Percentiles rank a stretch among this genome's conserved stretches.
These are phyloP conservation scores for Nudaria mundana DNA, from an alignment of 2,888 invertebrate species.

Conservation along the genomic window DNA sequence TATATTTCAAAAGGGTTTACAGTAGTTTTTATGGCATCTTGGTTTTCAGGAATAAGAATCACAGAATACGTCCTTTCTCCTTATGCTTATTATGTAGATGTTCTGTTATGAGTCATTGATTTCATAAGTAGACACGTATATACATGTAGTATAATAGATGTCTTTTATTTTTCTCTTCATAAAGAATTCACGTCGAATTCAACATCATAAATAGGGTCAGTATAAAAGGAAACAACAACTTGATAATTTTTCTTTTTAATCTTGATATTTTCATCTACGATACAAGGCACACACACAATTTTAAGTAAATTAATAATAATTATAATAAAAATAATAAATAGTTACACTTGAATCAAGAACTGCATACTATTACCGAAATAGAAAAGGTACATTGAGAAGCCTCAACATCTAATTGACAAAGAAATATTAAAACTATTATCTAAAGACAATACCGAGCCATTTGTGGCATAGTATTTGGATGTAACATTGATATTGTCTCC, in stretches of 20 bases:
- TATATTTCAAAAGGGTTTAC: no score
- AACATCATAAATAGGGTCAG: no score
- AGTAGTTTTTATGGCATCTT: no score
- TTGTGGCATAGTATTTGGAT: slow-evolving; percentile 18
- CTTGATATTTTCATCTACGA: slow-evolving; percentile 83
- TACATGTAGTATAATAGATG: no score
- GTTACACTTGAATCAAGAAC: slow-evolving; percentile 65
- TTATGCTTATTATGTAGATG: no score
- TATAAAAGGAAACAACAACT: slow-evolving; percentile 53
- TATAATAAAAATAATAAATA: slow-evolving; percentile 74
- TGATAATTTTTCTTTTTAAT: slow-evolving; percentile 82
- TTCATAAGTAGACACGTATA: no score
- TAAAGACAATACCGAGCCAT: slow-evolving; percentile 47
- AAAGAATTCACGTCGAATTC: no score
- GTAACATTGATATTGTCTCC: slow-evolving; percentile 47
- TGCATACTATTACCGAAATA: slow-evolving; percentile 58
- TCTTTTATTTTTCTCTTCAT: no score
- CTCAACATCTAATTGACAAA: slow-evolving; percentile 56
- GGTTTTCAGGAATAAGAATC: no score
- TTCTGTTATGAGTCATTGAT: no score
- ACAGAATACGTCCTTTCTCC: no score
- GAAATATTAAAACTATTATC: slow-evolving; percentile 44
- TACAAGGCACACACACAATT: slow-evolving; percentile 87
- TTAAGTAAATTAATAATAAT: slow-evolving; percentile 77
- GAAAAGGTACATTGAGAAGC: slow-evolving; percentile 53